Conservation (phyloP, 2,113 vertebrate genomes). For the Aythya baeri region DNA sequence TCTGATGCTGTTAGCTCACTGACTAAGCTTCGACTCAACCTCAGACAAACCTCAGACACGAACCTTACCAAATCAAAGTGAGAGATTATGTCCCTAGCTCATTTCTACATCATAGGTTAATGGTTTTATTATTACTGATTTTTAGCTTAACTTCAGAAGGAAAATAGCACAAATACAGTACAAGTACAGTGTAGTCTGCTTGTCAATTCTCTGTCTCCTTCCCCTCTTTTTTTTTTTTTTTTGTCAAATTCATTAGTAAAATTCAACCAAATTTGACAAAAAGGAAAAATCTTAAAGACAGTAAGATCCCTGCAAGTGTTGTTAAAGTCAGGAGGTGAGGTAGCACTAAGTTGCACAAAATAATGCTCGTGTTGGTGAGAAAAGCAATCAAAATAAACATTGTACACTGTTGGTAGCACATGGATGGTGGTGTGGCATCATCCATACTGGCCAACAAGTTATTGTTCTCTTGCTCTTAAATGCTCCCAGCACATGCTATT, state of each 20-base stretch:
- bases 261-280: neutral
- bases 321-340: neutral
- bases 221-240: neutral
- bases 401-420: neutral
- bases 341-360: neutral
- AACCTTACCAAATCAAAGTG: neutral
- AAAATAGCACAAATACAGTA: neutral
- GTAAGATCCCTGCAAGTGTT: neutral
- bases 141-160: conserved; percentile 4
- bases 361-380: neutral
- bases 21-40: neutral
- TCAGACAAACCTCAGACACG: neutral
- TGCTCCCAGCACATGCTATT: neutral
- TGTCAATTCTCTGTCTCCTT: neutral
- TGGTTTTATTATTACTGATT: neutral
- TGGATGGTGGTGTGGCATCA: neutral
- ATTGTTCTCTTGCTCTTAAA: neutral
- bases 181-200: neutral
- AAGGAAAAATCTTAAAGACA: neutral
- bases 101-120: neutral
- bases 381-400: neutral
- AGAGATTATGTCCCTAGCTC: neutral
- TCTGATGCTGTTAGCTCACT: neutral
- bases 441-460: neutral
- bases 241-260: neutral